Base-by-base conservation (phyloP, 2,888 invertebrate genomes). In the Pantelozetes paolii region DNA sequence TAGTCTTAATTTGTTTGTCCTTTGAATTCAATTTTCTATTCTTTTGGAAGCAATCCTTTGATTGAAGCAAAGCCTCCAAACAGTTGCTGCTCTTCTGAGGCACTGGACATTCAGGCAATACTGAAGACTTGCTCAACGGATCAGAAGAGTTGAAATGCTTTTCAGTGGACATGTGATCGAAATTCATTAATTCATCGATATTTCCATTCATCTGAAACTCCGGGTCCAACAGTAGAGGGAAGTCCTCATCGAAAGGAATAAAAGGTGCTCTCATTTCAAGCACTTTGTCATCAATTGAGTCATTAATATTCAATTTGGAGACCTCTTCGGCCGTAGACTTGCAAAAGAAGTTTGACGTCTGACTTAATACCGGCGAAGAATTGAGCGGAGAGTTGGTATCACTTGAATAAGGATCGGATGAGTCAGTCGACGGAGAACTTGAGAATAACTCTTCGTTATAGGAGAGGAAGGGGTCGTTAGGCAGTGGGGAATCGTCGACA, bases 401-500 rank as follows among this genome's bases (percentile, higher is more conserved):
- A 70, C 71, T 74, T 40, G 71, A 71, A 70, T 73, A 75, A 9
- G 73, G 74, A 42, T 78, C 78, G 11, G 77, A 75, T 11, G 76
- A 76, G 11, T 76, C 77, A 45, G 74, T 74, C 30, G 77, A 78
- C 48, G 74, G 72, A 40, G 77, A 76, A 11, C 77, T 77, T 26
- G 76, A 77, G 42, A 77, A 70, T 26, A 75, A 74, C 26, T 77
- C 78, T 26, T 77, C 78, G 64, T 78, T 74, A 73, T 78, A 78
- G n/a, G 76, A 77, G 69, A 78, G 77, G 67, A 79, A 77, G 26
- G 79, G 79, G 67, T 79, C 79, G 69, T 78, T 77, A 57, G 76
- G 74, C 32, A 78, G 71, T 30, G 77, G 74, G 20, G 69, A 69
- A 45, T 69, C 69, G 26, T 69, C 69, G 3, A 42, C 23, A 15